Evolutionary conservation across 1,140 invertebrate species (phyloP).

Genomic region (Aphelinus certus): DNA sequence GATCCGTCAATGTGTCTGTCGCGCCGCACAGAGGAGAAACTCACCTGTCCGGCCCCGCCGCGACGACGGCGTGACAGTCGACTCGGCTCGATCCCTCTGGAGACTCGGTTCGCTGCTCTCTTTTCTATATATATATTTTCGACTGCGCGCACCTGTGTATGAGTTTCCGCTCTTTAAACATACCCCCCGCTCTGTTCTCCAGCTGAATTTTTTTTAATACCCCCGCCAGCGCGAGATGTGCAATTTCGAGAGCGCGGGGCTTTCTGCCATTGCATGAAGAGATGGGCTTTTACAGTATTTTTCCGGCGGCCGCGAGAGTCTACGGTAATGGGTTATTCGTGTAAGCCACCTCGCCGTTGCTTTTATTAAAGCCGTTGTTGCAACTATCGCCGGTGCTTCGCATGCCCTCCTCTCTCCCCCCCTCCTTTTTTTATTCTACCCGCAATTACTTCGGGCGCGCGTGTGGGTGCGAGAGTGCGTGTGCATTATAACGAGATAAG

Average conservation of each 20-base stretch:
- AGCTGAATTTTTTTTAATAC: constrained; percentile 14
- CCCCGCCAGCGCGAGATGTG: neutral
- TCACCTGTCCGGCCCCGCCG: neutral
- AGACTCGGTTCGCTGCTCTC: neutral
- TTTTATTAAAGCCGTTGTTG: constrained; percentile 12
- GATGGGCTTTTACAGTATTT: neutral
- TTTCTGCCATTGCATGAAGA: too few relatives aligned
- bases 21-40: neutral
- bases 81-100: neutral
- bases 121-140: neutral
- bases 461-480: too few relatives aligned
- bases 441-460: too few relatives aligned
- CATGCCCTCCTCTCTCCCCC: too few relatives aligned
- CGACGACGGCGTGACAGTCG: neutral
- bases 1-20: constrained; percentile 21
- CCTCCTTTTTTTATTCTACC: neutral
- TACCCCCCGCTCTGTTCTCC: neutral
- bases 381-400: neutral
- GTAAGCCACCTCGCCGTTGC: neutral
- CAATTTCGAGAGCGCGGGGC: neutral
- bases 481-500: too few relatives aligned
- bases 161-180: neutral
- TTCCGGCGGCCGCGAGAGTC: neutral
- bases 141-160: neutral
- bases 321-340: neutral